Conservation (phyloP, 2,113 vertebrate species). For the Apus apus region DNA sequence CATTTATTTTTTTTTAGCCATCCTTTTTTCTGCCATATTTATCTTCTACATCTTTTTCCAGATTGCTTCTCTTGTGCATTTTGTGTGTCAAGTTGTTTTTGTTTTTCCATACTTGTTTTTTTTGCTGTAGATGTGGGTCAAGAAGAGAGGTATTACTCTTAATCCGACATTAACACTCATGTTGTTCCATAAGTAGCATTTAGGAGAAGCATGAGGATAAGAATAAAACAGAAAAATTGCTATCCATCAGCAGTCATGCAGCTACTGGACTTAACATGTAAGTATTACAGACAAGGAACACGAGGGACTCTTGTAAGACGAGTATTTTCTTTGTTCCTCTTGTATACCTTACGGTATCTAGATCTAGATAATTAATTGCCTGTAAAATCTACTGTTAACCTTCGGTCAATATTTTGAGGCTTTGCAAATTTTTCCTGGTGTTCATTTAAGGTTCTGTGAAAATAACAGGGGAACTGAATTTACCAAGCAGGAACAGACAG, state of each 20-base stretch:
- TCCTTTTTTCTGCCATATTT: neutral
- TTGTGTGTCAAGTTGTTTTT: neutral
- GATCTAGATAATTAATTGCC: neutral
- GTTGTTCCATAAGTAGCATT: neutral
- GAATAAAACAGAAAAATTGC: neutral
- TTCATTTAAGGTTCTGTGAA: neutral
- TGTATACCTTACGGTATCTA: neutral
- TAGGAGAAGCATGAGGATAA: neutral
- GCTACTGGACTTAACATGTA: neutral
- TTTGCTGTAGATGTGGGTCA: neutral
- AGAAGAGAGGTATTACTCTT: neutral
- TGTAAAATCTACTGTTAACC: neutral
- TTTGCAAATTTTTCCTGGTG: neutral
- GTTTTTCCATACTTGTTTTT: neutral
- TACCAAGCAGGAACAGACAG: neutral
- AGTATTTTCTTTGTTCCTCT: neutral
- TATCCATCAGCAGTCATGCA: neutral
- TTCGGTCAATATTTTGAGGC: neutral
- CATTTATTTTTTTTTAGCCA: neutral
- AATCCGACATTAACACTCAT: neutral
- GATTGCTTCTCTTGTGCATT: neutral
- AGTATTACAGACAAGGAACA: neutral
- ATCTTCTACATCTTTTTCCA: neutral
- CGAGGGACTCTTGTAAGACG: neutral
- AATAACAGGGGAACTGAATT: neutral